A percentile compares a stretch with the other conserved stretches of the same genome.
phyloP scores from a whole-genome alignment of 2,797 vertebrate species.

The Ciconia nigra region DNA sequence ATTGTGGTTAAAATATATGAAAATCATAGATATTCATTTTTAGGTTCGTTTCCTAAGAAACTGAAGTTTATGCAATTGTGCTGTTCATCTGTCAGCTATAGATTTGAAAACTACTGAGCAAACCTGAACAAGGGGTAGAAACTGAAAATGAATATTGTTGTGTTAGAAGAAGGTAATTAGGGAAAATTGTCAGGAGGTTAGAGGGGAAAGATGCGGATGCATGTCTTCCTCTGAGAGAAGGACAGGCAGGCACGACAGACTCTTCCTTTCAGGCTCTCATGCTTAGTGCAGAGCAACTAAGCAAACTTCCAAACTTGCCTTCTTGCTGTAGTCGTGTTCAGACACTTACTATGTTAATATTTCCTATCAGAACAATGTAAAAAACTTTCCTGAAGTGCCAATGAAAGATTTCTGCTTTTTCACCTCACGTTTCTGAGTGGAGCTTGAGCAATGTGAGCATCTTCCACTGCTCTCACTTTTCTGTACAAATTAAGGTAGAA shows the following conservation, averaged over 20 bases:
- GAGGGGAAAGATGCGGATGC: neutral
- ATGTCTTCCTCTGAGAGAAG: neutral
- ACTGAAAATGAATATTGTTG: neutral
- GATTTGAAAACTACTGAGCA: neutral
- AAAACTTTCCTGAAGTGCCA: neutral
- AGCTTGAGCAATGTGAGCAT: neutral
- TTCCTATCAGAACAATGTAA: neutral
- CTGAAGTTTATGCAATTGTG: neutral
- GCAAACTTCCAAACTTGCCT: neutral
- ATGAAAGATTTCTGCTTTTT: neutral
- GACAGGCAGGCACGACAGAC: no score
- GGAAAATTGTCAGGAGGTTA: neutral
- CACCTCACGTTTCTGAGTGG: neutral
- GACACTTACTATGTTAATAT: neutral
- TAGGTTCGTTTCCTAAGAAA: conserved; percentile 24
- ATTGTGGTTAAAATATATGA: neutral
- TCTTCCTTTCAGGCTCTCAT: neutral
- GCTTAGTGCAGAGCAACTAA: neutral
- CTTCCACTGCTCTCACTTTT: neutral
- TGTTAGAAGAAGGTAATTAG: neutral
- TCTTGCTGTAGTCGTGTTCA: neutral
- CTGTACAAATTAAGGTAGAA: neutral
- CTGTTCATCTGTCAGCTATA: neutral
- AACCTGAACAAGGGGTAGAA: neutral
- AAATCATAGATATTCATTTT: neutral